A percentile compares a stretch with the other conserved stretches of the same genome.
Conservation (phyloP, 2,888 invertebrate genomes). For the Quadroppia sp. region DNA sequence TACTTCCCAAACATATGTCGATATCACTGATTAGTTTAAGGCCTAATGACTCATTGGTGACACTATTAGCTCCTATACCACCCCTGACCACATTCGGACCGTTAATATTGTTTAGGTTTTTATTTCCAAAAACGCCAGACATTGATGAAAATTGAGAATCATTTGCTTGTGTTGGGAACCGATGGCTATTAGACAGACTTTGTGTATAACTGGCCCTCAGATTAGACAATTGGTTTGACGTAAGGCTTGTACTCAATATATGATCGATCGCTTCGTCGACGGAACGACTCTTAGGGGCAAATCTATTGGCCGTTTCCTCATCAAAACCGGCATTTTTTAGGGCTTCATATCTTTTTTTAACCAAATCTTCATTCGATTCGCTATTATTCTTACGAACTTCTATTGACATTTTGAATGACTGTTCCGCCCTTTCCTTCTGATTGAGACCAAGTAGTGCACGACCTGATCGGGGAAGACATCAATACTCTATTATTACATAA, state of each 20-base stretch:
- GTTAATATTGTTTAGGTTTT: background rate
- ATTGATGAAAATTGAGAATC: background rate
- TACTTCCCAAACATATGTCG: conserved; percentile 36
- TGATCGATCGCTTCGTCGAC: conserved; percentile 38
- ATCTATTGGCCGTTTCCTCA: conserved; percentile 37
- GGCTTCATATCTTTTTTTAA: conserved; percentile 31
- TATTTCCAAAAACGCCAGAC: conserved; percentile 1
- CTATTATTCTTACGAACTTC: background rate
- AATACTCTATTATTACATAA: background rate
- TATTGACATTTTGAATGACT: conserved; percentile 24
- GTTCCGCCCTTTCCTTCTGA: background rate
- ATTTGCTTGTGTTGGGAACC: background rate
- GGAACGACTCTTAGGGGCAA: conserved; percentile 33
- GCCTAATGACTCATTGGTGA: background rate
- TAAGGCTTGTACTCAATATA: conserved; percentile 34
- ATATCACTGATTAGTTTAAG: conserved; percentile 35
- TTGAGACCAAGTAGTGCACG: conserved; percentile 15
- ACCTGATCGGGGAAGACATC: background rate
- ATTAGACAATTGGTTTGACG: conserved; percentile 23
- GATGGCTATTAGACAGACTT: background rate
- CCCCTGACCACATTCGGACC: background rate
- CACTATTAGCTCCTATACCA: background rate
- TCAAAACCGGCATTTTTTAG: conserved; percentile 40
- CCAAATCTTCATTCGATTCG: background rate
- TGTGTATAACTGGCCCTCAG: conserved; percentile 18